Base-by-base conservation (phyloP, 2,113 vertebrate species). In the Beaufortia kweichowensis region DNA sequence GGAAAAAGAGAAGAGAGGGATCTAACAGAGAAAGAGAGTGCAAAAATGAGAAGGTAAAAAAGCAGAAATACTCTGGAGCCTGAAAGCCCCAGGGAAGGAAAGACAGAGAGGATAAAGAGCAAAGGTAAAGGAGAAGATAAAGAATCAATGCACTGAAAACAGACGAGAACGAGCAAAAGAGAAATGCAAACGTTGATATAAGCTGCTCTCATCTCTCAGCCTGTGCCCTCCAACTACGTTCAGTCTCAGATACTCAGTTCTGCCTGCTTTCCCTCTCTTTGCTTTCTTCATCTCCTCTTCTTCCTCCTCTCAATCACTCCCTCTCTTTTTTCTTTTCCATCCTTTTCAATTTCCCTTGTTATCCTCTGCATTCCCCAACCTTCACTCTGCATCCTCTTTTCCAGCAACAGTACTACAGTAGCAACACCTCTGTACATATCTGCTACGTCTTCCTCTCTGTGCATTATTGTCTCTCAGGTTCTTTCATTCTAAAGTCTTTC, bases 181-280 rank as follows among this genome's bases (percentile, higher is more conserved):
- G 63, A 46, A 21, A 75, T 56, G 83, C 78, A 82, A 87, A 88
- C 85, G 84, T 86, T 86, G 86, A 89, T 86, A 87, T 82, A 69
- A 69, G 55, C 64, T 53, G 79, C 84, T 86, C 72, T 86, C 84
- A 78, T 85, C 80, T 86, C 80, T 77, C 81, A 66, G 78, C 81
- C 48, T 31, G 60, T 67, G 76, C 86, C 83, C 81, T 80, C 83
- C 86, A 86, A 83, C 86, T 81, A 84, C 78, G 71, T 73, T 82
- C 73, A 77, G 82, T 78, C 84, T 75, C 79, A 83, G 70, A 85
- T 84, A 87, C 84, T 85, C 82, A 81, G 77, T 79, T 46, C 3
- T 3, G 2, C 14, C n/a, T 21, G n/a, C 48, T n/a, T 19, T 53
- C 68, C 63, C 73, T 62, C 29, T 28, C 24, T 24, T 29, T 6